These are phyloP conservation scores for Medauroidea extradentata DNA, from an alignment of 1,140 invertebrate genomes.

Conservation along the genomic window DNA sequence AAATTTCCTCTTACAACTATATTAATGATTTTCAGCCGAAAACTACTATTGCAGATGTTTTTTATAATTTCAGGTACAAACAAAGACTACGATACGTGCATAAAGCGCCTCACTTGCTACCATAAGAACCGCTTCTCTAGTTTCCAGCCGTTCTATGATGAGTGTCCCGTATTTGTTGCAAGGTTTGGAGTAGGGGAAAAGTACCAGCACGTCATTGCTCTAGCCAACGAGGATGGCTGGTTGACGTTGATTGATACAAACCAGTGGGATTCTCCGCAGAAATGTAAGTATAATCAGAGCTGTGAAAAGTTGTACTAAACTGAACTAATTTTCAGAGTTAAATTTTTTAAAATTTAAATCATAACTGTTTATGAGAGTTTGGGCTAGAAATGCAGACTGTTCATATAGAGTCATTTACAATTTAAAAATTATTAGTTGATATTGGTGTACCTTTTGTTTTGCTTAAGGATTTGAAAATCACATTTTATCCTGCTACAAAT, in stretches of 20 bases:
- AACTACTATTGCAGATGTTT: background rate
- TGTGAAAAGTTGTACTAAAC: no score
- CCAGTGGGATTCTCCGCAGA: conserved; percentile 28
- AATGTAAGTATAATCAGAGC: conserved; percentile 21
- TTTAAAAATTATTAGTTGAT: no score
- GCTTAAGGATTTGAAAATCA: no score
- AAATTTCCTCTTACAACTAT: background rate
- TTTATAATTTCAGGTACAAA: background rate
- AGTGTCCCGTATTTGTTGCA: conserved; percentile 44
- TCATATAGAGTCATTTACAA: no score
- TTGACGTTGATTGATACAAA: conserved; percentile 58
- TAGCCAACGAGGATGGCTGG: conserved; percentile 81
- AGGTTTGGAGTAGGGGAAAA: conserved; percentile 46
- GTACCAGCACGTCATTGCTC: conserved; percentile 64
- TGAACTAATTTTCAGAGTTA: no score
- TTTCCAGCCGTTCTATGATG: background rate
- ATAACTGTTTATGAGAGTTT: no score
- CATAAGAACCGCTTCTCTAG: background rate
- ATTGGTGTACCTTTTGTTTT: no score
- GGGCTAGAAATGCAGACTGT: no score
- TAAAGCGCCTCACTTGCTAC: background rate
- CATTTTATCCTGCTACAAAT: no score
- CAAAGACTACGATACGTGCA: background rate
- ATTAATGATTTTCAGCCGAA: background rate
- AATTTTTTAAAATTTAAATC: no score